Conservation (phyloP, 2,888 invertebrate genomes). For the Pilophorus perplexus region DNA sequence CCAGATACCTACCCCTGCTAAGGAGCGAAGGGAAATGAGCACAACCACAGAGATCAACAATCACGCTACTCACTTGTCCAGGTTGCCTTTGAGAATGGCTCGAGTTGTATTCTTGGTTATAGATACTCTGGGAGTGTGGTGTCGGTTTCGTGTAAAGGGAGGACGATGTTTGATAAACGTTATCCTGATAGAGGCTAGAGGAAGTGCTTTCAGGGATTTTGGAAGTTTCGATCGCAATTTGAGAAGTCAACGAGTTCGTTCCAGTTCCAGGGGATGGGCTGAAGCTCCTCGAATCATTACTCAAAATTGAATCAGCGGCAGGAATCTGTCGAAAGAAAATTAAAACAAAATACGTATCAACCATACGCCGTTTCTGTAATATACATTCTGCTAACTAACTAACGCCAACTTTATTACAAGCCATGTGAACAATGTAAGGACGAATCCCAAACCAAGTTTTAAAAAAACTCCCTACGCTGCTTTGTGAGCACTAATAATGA, state of each 20-base stretch:
- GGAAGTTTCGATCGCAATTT: slow-evolving; percentile 32
- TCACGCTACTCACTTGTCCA: too few relatives aligned
- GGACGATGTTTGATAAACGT: slow-evolving; percentile 32
- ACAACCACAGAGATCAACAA: too few relatives aligned
- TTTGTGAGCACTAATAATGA: too few relatives aligned
- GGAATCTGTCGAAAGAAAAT: slow-evolving; percentile 12
- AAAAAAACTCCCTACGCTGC: too few relatives aligned
- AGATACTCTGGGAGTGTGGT: slow-evolving; percentile 38
- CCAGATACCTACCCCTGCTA: too few relatives aligned
- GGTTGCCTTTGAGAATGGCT: slow-evolving; percentile 36
- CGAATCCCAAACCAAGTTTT: too few relatives aligned
- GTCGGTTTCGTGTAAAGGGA: slow-evolving; percentile 39
- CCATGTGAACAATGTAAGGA: too few relatives aligned
- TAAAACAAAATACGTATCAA: too few relatives aligned
- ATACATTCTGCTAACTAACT: too few relatives aligned
- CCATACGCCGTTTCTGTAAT: too few relatives aligned
- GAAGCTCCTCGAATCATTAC: slow-evolving; percentile 41
- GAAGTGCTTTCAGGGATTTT: slow-evolving; percentile 42
- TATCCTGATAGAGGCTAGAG: slow-evolving; percentile 43
- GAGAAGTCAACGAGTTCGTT: slow-evolving; percentile 28
- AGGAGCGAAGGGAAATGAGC: too few relatives aligned
- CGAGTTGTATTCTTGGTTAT: slow-evolving; percentile 36
- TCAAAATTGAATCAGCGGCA: slow-evolving; percentile 36
- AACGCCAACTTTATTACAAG: too few relatives aligned
- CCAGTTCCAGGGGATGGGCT: slow-evolving; percentile 41